Evolutionary conservation across 2,113 vertebrate genomes (phyloP), one percentile per base, ranked within the genome.

Genomic region (Nibea albiflora): DNA sequence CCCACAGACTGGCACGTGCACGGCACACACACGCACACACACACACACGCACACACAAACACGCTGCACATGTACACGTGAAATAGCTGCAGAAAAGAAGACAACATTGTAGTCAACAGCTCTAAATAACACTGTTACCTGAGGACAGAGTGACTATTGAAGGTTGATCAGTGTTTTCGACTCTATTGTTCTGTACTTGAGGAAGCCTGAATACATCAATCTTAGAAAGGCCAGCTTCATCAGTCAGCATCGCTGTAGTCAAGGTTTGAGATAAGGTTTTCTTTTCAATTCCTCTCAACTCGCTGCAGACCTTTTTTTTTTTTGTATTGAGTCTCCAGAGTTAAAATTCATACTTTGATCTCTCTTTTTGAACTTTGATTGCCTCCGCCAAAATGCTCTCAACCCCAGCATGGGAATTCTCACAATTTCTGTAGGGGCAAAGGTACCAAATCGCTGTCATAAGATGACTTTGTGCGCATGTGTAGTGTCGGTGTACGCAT

Each of bases 341-440:
- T 77, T 57, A 28, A 80, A 85, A 78, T 65, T 12, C 39, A 73
- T 85, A 78, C 75, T 85, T 79, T 86, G 72, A 85, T 83, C 69
- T 85, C 11, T 39, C 11, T 39, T 79, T 78, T 79, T 89, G 42
- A 72, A 70, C 68, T 87, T 78, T 74, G 69, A 83, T 81, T 81
- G 60, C 72, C 46, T 78, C 42, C 0, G 4, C 16, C 28, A 67
- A 62, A 39, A 83, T 68, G 64, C 42, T 49, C 46, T 78, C 49
- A 28, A 20, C 35, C 17, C 20, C 9, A 14, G 69, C 0, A n/a
- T 56, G 53, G 77, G 61, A 66, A 81, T 58, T 66, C 17, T 28
- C 53, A 68, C 26, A 24, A 0, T 50, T 46, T 68, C 58, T 75
- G 14, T 63, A 6, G 12, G 22, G 8, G 20, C 24, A 12, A 24